Evolutionary conservation across 2,797 vertebrate species (phyloP).

Genomic region (Arctocebus calabarensis): DNA sequence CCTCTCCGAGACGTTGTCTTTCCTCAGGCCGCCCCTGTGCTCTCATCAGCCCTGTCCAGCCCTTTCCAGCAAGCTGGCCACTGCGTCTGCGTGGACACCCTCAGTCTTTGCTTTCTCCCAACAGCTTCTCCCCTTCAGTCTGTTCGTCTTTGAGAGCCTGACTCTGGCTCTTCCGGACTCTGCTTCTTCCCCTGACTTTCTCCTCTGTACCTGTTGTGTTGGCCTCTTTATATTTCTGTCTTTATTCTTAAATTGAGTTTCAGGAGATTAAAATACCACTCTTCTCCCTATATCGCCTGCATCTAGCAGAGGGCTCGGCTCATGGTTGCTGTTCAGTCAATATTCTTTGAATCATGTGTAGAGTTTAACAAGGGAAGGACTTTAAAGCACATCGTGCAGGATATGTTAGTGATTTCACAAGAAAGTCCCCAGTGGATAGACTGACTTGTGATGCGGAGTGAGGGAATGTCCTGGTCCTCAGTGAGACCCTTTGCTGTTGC

Average conservation of each 20-base stretch:
- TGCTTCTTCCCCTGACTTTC: not conserved
- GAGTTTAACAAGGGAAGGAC: not conserved
- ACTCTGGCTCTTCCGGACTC: not conserved
- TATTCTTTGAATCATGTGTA: not conserved
- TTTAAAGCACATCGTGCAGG: not conserved
- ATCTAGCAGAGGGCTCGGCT: not conserved
- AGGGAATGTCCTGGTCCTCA: not conserved
- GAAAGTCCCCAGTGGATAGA: not conserved
- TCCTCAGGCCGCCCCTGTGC: not conserved
- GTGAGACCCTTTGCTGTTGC: slow-evolving; percentile 12
- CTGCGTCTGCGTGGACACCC: not conserved
- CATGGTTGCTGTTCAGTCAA: not conserved
- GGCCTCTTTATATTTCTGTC: not conserved
- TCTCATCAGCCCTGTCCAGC: not conserved
- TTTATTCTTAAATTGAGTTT: slow-evolving; percentile 26
- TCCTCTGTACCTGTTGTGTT: not conserved
- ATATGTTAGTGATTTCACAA: slow-evolving; percentile 30
- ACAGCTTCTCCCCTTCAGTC: not conserved
- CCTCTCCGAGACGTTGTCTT: not conserved
- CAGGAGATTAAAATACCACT: not conserved
- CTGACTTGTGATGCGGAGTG: not conserved
- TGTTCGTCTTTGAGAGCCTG: not conserved
- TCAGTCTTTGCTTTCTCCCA: not conserved
- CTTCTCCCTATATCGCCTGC: not conserved
- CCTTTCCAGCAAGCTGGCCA: not conserved